Evolutionary conservation across 2,888 invertebrate genomes (phyloP).

Genomic region (Chesias legatella): DNA sequence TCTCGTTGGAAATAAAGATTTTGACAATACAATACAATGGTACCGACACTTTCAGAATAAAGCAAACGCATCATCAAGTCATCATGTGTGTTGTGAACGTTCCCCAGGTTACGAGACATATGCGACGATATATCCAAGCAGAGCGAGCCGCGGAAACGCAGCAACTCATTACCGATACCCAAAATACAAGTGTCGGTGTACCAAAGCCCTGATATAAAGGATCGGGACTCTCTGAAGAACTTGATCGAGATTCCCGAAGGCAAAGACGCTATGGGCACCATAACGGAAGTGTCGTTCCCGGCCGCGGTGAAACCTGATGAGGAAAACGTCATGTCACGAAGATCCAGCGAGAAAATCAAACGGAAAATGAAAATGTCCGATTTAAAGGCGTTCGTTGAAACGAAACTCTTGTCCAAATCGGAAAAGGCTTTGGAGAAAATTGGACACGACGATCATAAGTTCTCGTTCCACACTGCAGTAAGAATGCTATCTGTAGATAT

Average conservation of each 20-base stretch:
- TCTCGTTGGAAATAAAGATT: no score
- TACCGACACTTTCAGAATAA: no score
- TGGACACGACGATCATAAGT: slow-evolving; percentile 87
- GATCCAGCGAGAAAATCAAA: slow-evolving; percentile 91
- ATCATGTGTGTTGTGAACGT: neutral
- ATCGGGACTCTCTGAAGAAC: slow-evolving; percentile 84
- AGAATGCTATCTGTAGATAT: slow-evolving; percentile 83
- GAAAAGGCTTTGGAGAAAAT: slow-evolving; percentile 95
- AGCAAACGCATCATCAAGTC: no score
- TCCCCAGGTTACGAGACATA: slow-evolving; percentile 88
- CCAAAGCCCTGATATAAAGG: slow-evolving; percentile 86
- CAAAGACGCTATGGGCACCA: slow-evolving; percentile 70
- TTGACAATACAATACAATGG: no score
- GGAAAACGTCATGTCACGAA: slow-evolving; percentile 68
- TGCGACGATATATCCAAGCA: slow-evolving; percentile 90
- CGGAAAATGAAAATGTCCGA: slow-evolving; percentile 95
- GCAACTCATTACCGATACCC: slow-evolving; percentile 95
- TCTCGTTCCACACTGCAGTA: slow-evolving; percentile 74
- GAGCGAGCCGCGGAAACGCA: slow-evolving; percentile 90
- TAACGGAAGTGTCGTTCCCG: slow-evolving; percentile 76
- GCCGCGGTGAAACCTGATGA: slow-evolving; percentile 59
- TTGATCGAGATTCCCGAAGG: slow-evolving; percentile 89
- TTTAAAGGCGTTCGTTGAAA: slow-evolving; percentile 94
- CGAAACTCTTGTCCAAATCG: slow-evolving; percentile 93
- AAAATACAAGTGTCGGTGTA: slow-evolving; percentile 94